These are phyloP conservation scores for Pristionchus exspectatus DNA, from an alignment of 2,888 invertebrate genomes.

Conservation along the genomic window DNA sequence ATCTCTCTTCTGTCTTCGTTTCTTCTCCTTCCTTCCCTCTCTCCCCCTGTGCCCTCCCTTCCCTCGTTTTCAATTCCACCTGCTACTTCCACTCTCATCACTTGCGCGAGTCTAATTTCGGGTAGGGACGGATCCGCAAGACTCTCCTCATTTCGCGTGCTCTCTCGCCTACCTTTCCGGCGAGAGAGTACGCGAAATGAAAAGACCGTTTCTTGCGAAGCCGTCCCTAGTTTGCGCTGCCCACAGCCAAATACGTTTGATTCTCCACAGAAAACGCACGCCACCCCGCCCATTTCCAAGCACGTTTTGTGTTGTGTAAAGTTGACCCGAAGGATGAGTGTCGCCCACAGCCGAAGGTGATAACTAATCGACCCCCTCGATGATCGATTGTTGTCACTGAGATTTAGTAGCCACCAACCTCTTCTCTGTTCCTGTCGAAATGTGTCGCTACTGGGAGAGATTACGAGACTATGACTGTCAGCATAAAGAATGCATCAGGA, in stretches of 20 bases:
- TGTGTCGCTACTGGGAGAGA: background rate
- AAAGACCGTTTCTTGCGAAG: no score
- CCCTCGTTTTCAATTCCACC: background rate
- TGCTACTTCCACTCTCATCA: background rate
- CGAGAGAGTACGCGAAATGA: no score
- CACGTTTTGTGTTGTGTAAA: conserved; percentile 28
- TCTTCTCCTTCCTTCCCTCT: conserved; percentile 45
- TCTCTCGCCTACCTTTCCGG: no score
- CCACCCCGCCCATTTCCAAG: background rate
- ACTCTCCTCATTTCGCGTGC: no score
- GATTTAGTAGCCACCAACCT: background rate
- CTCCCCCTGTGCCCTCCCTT: background rate
- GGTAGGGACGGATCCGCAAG: no score
- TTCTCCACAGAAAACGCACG: background rate
- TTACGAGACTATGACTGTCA: background rate
- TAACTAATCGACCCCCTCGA: background rate
- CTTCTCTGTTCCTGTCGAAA: background rate
- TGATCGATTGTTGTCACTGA: background rate
- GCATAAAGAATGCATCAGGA: background rate
- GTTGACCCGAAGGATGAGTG: background rate
- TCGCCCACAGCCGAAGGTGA: background rate
- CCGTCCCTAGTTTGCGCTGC: background rate
- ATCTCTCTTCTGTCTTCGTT: conserved; percentile 50
- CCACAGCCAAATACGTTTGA: background rate
- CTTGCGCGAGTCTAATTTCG: conserved; percentile 4